Conservation (phyloP, 2,113 vertebrate genomes). For the Zosterops lateralis region DNA sequence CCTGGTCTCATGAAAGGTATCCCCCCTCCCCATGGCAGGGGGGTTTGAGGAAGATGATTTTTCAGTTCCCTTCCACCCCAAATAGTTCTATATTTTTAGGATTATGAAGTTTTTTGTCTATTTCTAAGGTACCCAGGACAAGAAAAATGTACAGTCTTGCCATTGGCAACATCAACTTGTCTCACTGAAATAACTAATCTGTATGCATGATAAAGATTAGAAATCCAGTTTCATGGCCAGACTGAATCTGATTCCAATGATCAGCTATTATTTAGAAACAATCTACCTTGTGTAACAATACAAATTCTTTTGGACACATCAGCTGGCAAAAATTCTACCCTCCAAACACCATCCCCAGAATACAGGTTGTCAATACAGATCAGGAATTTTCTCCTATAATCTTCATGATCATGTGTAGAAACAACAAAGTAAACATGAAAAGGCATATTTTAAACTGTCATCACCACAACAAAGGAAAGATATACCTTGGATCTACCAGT, state of each 20-base stretch:
- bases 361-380: neutral
- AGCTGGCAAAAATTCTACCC: neutral
- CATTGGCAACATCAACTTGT: neutral
- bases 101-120: neutral
- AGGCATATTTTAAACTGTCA: neutral
- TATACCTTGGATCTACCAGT: neutral
- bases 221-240: neutral
- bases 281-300: neutral
- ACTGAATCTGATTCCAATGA: neutral
- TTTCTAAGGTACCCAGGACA: neutral
- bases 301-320: neutral
- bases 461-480: neutral
- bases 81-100: neutral
- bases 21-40: neutral
- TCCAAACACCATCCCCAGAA: neutral
- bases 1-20: neutral
- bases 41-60: too few species aligned
- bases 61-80: neutral
- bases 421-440: neutral
- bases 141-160: neutral
- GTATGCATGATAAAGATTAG: neutral
- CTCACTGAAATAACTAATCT: neutral
- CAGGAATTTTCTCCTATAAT: neutral
- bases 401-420: neutral
- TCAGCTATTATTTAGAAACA: neutral